These are phyloP conservation scores for Temnothorax ravouxi DNA, from an alignment of 2,888 invertebrate species.

Conservation along the genomic window DNA sequence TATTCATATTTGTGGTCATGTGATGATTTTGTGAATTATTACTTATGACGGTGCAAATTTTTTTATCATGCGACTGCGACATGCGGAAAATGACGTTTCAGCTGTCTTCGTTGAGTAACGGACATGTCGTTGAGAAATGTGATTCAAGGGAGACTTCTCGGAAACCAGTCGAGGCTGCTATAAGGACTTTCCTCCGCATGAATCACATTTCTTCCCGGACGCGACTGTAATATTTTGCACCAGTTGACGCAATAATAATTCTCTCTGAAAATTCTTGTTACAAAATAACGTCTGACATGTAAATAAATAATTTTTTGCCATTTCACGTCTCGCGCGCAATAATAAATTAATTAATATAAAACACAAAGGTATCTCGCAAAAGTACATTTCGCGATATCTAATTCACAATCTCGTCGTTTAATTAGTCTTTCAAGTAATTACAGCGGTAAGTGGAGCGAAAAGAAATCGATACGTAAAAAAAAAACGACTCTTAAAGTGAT, in stretches of 20 bases:
- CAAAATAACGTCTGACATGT: neutral
- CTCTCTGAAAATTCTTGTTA: neutral
- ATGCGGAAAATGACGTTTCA: neutral
- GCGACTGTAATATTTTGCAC: conserved; percentile 1
- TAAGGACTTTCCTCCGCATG: conserved; percentile 14
- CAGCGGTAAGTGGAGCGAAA: neutral
- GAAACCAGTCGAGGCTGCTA: neutral
- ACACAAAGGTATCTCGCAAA: neutral
- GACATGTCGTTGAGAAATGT: conserved; percentile 18
- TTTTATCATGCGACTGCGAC: neutral
- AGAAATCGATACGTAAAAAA: neutral
- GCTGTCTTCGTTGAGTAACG: neutral
- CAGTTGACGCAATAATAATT: neutral
- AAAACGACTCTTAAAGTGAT: neutral
- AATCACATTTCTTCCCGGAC: conserved; percentile 31
- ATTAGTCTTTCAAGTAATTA: neutral
- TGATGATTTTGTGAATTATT: neutral
- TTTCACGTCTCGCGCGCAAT: neutral
- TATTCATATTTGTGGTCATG: neutral
- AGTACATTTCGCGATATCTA: neutral
- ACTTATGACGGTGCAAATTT: neutral
- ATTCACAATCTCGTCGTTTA: neutral
- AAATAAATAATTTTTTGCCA: neutral
- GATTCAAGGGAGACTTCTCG: conserved; percentile 34
- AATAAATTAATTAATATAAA: neutral